Evolutionary conservation across 2,797 vertebrate genomes (phyloP), one percentile per base, ranked within the genome.

Genomic region (Labeo calbasu): DNA sequence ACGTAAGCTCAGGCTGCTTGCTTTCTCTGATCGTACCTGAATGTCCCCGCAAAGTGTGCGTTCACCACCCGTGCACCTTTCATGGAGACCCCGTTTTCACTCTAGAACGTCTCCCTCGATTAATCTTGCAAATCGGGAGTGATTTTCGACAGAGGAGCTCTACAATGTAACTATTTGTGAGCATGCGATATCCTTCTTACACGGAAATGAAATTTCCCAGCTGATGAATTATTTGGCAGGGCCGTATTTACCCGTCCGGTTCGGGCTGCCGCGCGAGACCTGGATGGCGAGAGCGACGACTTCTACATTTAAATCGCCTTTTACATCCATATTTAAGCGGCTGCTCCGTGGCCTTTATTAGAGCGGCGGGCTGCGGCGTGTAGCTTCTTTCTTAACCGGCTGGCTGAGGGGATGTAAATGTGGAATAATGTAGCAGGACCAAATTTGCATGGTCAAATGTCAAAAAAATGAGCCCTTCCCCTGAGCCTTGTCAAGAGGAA

Each of bases 361-460:
- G 93, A 92, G 85, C 88, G 28, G 1, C 63, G 69, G 43, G 65
- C 95, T 92, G 92, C 93, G 93, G 93, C 94, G 94, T 95, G 95
- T 96, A 95, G 91, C 94, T 95, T 25, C 69, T 23, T 57, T 84
- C 68, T 79, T 50, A 95, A 94, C 94, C 94, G 95, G 93, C 93
- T 92, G 94, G 91, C 90, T 93, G 95, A 94, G 94, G 95, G 95
- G 95, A 96, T 97, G 96, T 97, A 98, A 98, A 99, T 97, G 97
- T 96, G 96, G 96, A 97, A 99, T 98, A 98, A 98, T 99, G 96
- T 97, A 98, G 96, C 96, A 96, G 95, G 95, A 96, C 95, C 96
- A 96, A 96, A 99, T 99, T 99, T 99, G 97, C 97, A 99, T 99
- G 98, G 97, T 98, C 98, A 99, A 99, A 97, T 98, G 98, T 99